Percentiles rank a stretch among this genome's conserved stretches.
Evolutionary conservation across 2,797 vertebrate species (phyloP).

Genomic region (Mormyrus proboscirostris): DNA sequence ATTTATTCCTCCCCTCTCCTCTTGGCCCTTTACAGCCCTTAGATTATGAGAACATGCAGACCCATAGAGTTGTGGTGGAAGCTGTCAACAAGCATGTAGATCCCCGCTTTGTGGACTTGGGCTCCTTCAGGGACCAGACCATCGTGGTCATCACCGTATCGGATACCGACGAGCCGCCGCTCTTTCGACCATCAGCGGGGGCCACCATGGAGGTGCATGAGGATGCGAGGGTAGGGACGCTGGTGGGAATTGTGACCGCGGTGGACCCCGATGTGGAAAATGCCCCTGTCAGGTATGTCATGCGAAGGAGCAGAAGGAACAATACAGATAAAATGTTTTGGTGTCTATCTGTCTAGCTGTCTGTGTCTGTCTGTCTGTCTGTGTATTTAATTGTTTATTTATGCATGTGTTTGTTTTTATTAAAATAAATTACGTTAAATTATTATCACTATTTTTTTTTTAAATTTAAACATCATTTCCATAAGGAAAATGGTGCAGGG

Average conservation of each 20-base stretch:
- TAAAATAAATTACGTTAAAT: not conserved
- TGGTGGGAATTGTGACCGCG: slow-evolving; percentile 82
- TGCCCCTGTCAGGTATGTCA: slow-evolving; percentile 78
- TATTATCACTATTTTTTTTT: not conserved
- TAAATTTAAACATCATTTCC: not conserved
- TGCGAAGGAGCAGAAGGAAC: no score
- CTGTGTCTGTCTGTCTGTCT: not conserved
- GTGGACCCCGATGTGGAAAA: slow-evolving; percentile 83
- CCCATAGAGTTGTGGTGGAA: slow-evolving; percentile 89
- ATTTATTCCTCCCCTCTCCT: not conserved
- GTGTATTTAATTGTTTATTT: not conserved
- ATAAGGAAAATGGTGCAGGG: not conserved
- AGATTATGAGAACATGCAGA: slow-evolving; percentile 82
- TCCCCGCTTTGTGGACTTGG: slow-evolving; percentile 80
- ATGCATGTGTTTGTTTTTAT: not conserved
- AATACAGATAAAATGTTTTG: not conserved
- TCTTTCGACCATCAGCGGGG: slow-evolving; percentile 72
- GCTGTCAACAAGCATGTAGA: slow-evolving; percentile 93
- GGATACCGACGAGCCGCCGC: slow-evolving; percentile 83
- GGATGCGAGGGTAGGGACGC: slow-evolving; percentile 77
- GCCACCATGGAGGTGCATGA: slow-evolving; percentile 87
- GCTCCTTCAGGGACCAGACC: slow-evolving; percentile 87
- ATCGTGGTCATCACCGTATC: slow-evolving; percentile 83
- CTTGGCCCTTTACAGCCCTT: slow-evolving; percentile 55
- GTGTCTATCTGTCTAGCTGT: not conserved